These are phyloP conservation scores for Rhamnusium bicolor DNA, from an alignment of 2,888 invertebrate species.

Conservation along the genomic window DNA sequence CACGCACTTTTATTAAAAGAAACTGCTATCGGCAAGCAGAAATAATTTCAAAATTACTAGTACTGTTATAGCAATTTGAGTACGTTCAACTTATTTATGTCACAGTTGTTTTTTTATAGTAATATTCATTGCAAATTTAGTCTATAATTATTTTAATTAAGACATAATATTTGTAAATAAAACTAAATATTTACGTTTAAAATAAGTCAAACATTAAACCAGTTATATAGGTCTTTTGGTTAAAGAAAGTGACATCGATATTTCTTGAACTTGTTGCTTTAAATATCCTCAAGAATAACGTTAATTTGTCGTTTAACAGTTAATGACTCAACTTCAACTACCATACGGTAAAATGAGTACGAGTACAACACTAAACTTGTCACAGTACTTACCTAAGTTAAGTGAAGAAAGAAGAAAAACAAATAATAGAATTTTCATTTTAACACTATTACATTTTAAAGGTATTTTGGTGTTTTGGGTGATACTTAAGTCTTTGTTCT, in stretches of 20 bases:
- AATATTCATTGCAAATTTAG: neutral
- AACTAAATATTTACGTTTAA: neutral
- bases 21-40: neutral
- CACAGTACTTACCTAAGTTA: constrained; percentile 37
- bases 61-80: neutral
- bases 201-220: neutral
- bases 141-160: neutral
- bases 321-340: constrained; percentile 9
- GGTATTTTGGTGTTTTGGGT: constrained; percentile 9
- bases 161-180: no score
- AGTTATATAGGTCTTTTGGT: neutral
- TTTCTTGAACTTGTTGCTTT: neutral
- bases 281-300: neutral
- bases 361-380: constrained; percentile 50
- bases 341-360: constrained; percentile 33
- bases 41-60: neutral
- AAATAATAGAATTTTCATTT: constrained; percentile 40
- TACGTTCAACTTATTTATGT: neutral
- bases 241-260: constrained; percentile 1
- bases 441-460: constrained; percentile 36
- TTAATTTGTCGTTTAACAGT: neutral
- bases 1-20: neutral
- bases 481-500: constrained; percentile 33
- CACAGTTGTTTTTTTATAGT: neutral
- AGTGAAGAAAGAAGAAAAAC: constrained; percentile 30